Conservation (phyloP, 2,888 invertebrate species). For the Ditylenchus weischeri region DNA sequence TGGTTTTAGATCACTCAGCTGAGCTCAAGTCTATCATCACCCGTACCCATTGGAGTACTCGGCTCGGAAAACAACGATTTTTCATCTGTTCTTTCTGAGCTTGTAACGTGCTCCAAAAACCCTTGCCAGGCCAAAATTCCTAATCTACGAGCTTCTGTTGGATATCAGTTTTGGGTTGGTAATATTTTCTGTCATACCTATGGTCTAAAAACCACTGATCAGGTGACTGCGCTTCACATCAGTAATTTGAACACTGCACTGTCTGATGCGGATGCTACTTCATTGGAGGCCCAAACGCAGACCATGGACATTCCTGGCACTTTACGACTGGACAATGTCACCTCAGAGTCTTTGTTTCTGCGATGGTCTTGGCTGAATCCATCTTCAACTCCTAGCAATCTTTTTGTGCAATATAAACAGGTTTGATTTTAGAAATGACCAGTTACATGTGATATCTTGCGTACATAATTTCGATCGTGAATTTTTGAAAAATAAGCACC, state of each 20-base stretch:
- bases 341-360: constrained; percentile 41
- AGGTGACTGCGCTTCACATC: constrained; percentile 53
- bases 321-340: constrained; percentile 52
- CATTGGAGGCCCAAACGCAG: constrained; percentile 43
- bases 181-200: background rate
- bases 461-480: background rate
- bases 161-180: constrained; percentile 57
- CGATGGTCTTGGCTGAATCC: constrained; percentile 53
- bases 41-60: constrained; percentile 50
- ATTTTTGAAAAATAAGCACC: constrained; percentile 14
- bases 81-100: constrained; percentile 35
- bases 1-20: constrained; percentile 38
- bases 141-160: constrained; percentile 52
- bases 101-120: constrained; percentile 46
- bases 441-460: no score
- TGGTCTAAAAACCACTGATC: background rate
- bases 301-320: constrained; percentile 56
- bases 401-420: constrained; percentile 51
- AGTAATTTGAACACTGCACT: constrained; percentile 47
- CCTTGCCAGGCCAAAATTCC: constrained; percentile 54
- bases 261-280: constrained; percentile 52
- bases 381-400: constrained; percentile 40
- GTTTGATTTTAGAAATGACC: constrained; percentile 14
- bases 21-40: constrained; percentile 38
- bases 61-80: constrained; percentile 29